Conservation (phyloP, 2,888 invertebrate genomes). For the Cerastis rubricosa region DNA sequence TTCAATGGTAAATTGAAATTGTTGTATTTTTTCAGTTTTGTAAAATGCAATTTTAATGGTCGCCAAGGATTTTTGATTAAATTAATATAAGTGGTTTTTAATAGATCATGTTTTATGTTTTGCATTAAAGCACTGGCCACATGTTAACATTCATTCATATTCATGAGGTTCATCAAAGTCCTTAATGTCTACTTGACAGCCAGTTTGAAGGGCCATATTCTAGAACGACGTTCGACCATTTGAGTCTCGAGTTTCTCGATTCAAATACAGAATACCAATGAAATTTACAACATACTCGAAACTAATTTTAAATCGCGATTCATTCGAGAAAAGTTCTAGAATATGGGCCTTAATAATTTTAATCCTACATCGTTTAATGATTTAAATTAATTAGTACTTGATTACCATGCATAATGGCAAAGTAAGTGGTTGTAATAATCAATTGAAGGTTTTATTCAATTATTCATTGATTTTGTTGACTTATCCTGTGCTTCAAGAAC, state of each 20-base stretch:
- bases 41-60: slow-evolving; percentile 16
- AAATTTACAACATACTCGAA: neutral
- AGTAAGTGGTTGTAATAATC: slow-evolving; percentile 12
- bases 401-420: slow-evolving; percentile 15
- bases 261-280: neutral
- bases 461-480: slow-evolving; percentile 15
- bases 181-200: slow-evolving; percentile 14
- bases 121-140: slow-evolving; percentile 22
- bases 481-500: neutral
- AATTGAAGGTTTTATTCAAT: slow-evolving; percentile 25
- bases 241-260: neutral
- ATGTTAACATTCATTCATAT: slow-evolving; percentile 35
- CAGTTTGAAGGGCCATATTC: slow-evolving; percentile 17
- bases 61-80: slow-evolving; percentile 20
- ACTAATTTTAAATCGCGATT: neutral
- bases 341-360: neutral
- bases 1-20: slow-evolving; percentile 40
- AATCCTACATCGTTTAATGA: neutral
- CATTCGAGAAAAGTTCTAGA: neutral
- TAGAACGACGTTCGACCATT: neutral
- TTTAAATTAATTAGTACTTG: slow-evolving; percentile 19
- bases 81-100: slow-evolving; percentile 30
- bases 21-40: slow-evolving; percentile 19
- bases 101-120: slow-evolving; percentile 9
- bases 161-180: slow-evolving; percentile 36